phyloP scores from a whole-genome alignment of 2,888 invertebrate genomes.

The Graphium colonna region DNA sequence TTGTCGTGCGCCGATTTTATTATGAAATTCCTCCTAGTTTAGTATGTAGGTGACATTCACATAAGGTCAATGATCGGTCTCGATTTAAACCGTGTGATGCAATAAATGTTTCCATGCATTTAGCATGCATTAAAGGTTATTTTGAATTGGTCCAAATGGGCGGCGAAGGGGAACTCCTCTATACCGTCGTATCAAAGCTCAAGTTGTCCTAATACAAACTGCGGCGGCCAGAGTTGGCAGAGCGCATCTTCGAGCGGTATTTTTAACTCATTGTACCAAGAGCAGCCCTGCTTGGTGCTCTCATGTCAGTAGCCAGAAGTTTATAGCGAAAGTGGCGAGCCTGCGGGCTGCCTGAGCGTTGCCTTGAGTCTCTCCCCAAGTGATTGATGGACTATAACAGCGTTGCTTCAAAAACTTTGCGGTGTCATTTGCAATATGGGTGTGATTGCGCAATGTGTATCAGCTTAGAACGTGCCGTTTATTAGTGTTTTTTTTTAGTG shows the following conservation, averaged over 20 bases:
- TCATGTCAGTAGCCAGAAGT: conserved; percentile 59
- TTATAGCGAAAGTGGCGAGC: conserved; percentile 69
- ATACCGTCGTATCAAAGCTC: conserved; percentile 63
- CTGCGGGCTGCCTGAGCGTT: conserved; percentile 31
- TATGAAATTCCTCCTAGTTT: not conserved
- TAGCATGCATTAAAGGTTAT: conserved; percentile 23
- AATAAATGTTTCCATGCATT: conserved; percentile 15
- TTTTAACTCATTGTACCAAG: conserved; percentile 78
- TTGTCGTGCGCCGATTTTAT: not conserved
- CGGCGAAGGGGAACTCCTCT: conserved; percentile 34
- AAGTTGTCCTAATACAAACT: conserved; percentile 63
- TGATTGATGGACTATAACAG: conserved; percentile 30
- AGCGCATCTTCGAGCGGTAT: conserved; percentile 77
- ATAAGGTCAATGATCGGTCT: conserved; percentile 33
- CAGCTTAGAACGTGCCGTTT: conserved; percentile 38
- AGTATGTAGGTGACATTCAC: conserved; percentile 28
- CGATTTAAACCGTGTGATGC: conserved; percentile 16
- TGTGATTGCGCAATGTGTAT: conserved; percentile 59
- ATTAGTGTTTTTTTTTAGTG: conserved; percentile 54
- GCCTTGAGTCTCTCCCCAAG: conserved; percentile 29
- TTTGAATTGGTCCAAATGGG: conserved; percentile 12
- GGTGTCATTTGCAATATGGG: conserved; percentile 22
- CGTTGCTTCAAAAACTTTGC: not conserved
- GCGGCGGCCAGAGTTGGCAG: conserved; percentile 69
- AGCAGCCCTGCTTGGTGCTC: conserved; percentile 68